Base-by-base conservation (phyloP, 2,797 vertebrate genomes). In the Muscicapa comitata region DNA sequence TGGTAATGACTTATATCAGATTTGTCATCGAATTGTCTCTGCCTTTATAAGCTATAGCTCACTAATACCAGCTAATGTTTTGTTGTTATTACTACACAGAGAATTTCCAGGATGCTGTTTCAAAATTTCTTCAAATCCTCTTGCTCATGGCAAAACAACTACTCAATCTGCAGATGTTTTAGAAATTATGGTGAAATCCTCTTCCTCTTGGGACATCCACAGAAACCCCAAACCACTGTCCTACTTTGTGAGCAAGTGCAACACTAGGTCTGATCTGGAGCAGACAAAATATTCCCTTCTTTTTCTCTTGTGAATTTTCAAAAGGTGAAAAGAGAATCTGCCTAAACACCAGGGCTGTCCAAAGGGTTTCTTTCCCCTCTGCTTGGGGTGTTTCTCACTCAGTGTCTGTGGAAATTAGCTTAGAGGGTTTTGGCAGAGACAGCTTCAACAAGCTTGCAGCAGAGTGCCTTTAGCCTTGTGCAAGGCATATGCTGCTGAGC, bases 331-430 rank as follows among this genome's bases (percentile, higher is more conserved):
- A 63, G 28, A 67, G 53, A 86, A 90, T 14, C n/a, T 66, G 38
- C 14, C 42, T 66, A 59, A 86, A 91, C 3, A 0, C 1, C 11
- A n/a, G 2, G 11, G 28, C 0, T 81, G 17, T 19, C 43, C 6
- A 3, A 72, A 92, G 63, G 13, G 38, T 37, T 79, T 62, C 31
- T 47, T 67, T 54, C 26, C 17, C 4, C 26, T 66, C 21, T 15
- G 18, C 40, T 24, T 12, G 7, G 20, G 42, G 10, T 3, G 3
- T 42, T 74, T 83, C n/a, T 58, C 29, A 21, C 11, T 13, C 48
- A 53, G 5, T n/a, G 45, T 42, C 43, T 45, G 47, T 42, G 21
- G 43, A 83, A 85, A 82, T 45, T 10, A 79, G 8, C 18, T 65
- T 13, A n/a, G 10, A 53, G 71, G 29, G 6, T 45, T 89, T 82